Evolutionary conservation across 2,113 vertebrate species (phyloP), one percentile per base, ranked within the genome.

Genomic region (Galbula dea): DNA sequence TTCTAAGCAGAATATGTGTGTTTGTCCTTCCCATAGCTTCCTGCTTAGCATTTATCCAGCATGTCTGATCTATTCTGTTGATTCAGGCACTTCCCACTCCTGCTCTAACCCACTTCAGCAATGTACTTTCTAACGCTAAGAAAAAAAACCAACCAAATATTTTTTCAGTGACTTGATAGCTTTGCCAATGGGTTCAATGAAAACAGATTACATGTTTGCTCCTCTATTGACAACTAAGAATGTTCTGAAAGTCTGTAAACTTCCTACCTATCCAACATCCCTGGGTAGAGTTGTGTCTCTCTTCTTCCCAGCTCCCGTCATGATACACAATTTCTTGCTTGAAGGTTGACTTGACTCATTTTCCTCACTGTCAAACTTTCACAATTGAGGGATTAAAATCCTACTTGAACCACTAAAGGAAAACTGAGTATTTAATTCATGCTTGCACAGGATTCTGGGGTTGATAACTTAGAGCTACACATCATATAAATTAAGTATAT

Each of bases 401-500:
- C 61, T 92, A 12, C 49, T 75, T 68, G 32, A 94, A 90, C 83
- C 86, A 43, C 55, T 83, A 93, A 95, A 91, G 74, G 92, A 95
- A 84, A 95, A 11, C 48, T 55, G 62, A 93, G 58, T 84, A 91
- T 89, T 94, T 92, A 93, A 94, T 90, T 88, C 11, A 43, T 43
- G 41, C 71, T 86, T 95, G 57, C 83, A 63, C 54, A 65, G 82
- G 69, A 88, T 96, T 97, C 96, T 96, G 88, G 52, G 51, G 45
- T 76, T 95, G 93, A 94, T 97, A 96, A 94, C 94, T 96, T 95
- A 76, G 1, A 95, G 66, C 90, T 90, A 88, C 26, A 30, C 90
- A 86, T 96, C 75, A 45, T 96, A 97, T 83, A 95, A 96, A 96
- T 93, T 83, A 96, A 90, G 92, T 83, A 85, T 72, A 54, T 59